These are phyloP conservation scores for Hydrolagus colliei DNA, from an alignment of 2,797 vertebrate species.

Conservation along the genomic window DNA sequence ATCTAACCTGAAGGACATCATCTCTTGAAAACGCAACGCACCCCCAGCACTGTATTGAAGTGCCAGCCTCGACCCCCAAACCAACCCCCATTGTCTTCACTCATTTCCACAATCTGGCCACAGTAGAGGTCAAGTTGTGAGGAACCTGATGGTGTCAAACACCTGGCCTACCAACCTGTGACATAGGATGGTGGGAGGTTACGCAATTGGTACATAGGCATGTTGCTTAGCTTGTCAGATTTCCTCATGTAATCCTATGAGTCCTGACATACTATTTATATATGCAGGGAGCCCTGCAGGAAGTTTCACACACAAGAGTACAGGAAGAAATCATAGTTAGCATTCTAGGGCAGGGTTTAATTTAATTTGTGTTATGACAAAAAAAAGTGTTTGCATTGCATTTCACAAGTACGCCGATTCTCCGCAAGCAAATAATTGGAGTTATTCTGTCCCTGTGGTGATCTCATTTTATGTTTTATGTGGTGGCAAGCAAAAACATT, in stretches of 20 bases:
- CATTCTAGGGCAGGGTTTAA: too few relatives aligned
- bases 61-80: too few relatives aligned
- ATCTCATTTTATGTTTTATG: background rate
- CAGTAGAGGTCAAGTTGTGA: background rate
- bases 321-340: background rate
- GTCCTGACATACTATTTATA: background rate
- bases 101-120: background rate
- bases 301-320: background rate
- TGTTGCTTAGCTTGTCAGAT: background rate
- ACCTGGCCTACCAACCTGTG: background rate
- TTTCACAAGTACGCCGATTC: background rate
- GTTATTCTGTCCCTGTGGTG: background rate
- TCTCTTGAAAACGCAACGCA: too few relatives aligned
- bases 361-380: background rate
- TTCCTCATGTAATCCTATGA: background rate
- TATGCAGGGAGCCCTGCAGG: background rate
- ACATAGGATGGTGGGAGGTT: background rate
- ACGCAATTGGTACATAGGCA: background rate
- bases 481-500: background rate
- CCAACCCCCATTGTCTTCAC: too few relatives aligned
- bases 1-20: too few relatives aligned
- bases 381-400: background rate
- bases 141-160: background rate
- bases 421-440: conserved; percentile 5
- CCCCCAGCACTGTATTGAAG: too few relatives aligned